phyloP scores from a whole-genome alignment of 2,888 invertebrate species.

The Ariolimax columbianus region DNA sequence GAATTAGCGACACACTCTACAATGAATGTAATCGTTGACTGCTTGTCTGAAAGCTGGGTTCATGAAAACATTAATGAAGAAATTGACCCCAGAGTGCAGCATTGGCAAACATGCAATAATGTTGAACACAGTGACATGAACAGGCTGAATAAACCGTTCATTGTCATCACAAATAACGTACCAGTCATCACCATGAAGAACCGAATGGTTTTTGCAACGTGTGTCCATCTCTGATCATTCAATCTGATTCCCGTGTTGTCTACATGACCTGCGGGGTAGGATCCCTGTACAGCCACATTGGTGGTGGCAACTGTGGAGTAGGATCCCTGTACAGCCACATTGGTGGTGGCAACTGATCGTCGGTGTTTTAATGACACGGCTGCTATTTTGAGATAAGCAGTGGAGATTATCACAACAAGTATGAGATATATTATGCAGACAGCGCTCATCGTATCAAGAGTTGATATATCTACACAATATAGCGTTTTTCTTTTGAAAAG shows the following conservation, averaged over 20 bases:
- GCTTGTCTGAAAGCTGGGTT: neutral
- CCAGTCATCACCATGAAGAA: neutral
- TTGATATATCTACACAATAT: neutral
- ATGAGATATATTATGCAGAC: no score
- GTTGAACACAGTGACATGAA: neutral
- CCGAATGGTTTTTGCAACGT: neutral
- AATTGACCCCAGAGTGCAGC: neutral
- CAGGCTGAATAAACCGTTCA: neutral
- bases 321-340: no score
- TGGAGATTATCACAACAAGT: neutral
- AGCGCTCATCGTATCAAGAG: no score
- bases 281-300: neutral
- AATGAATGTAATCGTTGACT: neutral
- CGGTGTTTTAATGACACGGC: neutral
- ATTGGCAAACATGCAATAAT: neutral
- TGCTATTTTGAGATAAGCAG: neutral
- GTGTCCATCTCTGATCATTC: neutral
- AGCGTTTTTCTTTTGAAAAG: neutral
- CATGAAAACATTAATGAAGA: neutral
- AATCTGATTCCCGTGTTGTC: neutral
- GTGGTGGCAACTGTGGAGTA: no score
- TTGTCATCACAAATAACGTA: neutral
- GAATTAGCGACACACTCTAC: neutral
- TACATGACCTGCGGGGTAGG: neutral
- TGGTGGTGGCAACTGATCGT: neutral